Percentiles rank a stretch among this genome's conserved stretches.
phyloP scores from a whole-genome alignment of 2,113 vertebrate genomes.

The Chaenocephalus aceratus region DNA sequence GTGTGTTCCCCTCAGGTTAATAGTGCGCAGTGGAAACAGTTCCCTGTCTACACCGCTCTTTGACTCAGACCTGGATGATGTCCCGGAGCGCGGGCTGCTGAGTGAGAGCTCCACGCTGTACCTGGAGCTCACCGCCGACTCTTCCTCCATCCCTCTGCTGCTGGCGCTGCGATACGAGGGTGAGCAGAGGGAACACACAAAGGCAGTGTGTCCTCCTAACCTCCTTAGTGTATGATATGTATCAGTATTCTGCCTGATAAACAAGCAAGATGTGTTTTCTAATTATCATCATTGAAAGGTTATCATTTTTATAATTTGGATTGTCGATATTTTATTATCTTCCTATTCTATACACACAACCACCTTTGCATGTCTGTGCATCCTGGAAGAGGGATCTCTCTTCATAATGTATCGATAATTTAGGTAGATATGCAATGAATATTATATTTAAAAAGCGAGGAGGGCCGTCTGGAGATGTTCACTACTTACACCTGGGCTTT shows the following conservation, averaged over 20 bases:
- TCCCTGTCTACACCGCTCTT: constrained; percentile 87
- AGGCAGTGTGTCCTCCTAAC: background rate
- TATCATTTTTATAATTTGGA: no score
- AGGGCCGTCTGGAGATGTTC: background rate
- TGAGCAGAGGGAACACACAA: constrained; percentile 71
- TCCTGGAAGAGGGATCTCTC: background rate
- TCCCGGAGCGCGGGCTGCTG: constrained; percentile 91
- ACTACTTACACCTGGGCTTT: constrained; percentile 21
- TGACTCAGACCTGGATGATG: constrained; percentile 92
- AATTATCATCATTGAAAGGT: background rate
- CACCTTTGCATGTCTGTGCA: no score
- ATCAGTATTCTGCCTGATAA: constrained; percentile 18
- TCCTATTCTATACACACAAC: no score
- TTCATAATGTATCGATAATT: background rate
- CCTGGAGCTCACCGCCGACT: constrained; percentile 91
- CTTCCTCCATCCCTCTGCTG: constrained; percentile 89
- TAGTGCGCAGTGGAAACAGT: constrained; percentile 90
- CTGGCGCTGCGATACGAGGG: constrained; percentile 92
- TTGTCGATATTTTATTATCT: no score
- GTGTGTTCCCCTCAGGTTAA: constrained; percentile 79
- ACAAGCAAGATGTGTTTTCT: background rate
- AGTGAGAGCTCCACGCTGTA: constrained; percentile 89
- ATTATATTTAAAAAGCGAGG: background rate
- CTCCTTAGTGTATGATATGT: constrained; percentile 6
- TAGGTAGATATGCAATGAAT: background rate